Conservation (phyloP, 2,888 invertebrate species). For the Epirrita christyi region DNA sequence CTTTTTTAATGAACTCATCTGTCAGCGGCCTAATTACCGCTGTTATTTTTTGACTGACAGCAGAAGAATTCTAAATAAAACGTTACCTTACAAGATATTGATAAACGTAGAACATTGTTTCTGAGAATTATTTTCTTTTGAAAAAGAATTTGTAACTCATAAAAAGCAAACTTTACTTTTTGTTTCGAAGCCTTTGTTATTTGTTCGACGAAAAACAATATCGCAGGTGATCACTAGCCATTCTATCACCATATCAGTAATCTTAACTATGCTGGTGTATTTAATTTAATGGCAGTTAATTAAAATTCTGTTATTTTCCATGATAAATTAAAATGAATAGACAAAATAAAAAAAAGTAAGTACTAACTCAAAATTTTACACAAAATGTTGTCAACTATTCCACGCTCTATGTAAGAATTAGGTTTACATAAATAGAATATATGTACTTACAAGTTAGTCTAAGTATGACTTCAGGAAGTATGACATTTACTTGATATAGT, state of each 20-base stretch:
- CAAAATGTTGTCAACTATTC: too few relatives aligned
- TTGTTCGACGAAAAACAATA: constrained; percentile 11
- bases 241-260: constrained; percentile 22
- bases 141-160: constrained; percentile 8
- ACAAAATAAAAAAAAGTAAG: constrained; percentile 6
- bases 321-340: constrained; percentile 15
- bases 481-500: too few relatives aligned
- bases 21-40: constrained; percentile 22
- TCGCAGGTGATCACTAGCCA: constrained; percentile 17
- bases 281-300: constrained; percentile 24
- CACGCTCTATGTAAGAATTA: too few relatives aligned
- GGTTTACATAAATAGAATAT: too few relatives aligned
- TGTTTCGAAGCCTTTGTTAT: constrained; percentile 9
- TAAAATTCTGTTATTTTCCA: constrained; percentile 17
- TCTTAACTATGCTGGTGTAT: constrained; percentile 26
- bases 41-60: constrained; percentile 12
- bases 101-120: constrained; percentile 11
- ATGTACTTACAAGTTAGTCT: too few relatives aligned
- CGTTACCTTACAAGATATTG: constrained; percentile 6
- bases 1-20: constrained; percentile 23
- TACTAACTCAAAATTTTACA: too few relatives aligned
- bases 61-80: constrained; percentile 15
- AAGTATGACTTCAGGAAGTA: too few relatives aligned
- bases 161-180: constrained; percentile 2
- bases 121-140: constrained; percentile 3